phyloP scores from a whole-genome alignment of 2,888 invertebrate species.

The Cataglyphis cursor region DNA sequence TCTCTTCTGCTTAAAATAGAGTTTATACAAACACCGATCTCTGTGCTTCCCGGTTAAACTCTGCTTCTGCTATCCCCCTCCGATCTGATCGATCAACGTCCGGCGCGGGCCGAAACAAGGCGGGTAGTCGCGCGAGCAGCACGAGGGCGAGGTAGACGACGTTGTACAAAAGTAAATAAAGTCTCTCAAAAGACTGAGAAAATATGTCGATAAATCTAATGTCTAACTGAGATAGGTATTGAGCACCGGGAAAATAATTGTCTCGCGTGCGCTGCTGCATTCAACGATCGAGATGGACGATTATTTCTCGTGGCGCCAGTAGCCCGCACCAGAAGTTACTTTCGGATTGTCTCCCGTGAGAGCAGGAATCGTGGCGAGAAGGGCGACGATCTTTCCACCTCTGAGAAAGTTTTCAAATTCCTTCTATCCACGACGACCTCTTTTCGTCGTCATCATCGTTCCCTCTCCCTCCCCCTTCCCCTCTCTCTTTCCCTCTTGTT shows the following conservation, averaged over 20 bases:
- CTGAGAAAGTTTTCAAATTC: slow-evolving; percentile 70
- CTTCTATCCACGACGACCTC: slow-evolving; percentile 58
- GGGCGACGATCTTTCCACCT: slow-evolving; percentile 71
- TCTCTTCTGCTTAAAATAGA: slow-evolving; percentile 35
- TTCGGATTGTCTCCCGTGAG: slow-evolving; percentile 70
- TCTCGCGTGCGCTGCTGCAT: slow-evolving; percentile 36
- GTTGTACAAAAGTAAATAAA: slow-evolving; percentile 70
- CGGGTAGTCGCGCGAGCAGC: slow-evolving; percentile 30
- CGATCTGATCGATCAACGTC: slow-evolving; percentile 58
- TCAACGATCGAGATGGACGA: slow-evolving; percentile 63
- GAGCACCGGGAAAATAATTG: slow-evolving; percentile 72
- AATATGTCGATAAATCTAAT: slow-evolving; percentile 82
- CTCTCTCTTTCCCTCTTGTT: neutral
- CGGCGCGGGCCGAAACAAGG: slow-evolving; percentile 50
- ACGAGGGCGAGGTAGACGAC: slow-evolving; percentile 42
- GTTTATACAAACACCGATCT: slow-evolving; percentile 48
- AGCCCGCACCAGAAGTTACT: slow-evolving; percentile 73
- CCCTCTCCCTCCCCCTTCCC: neutral
- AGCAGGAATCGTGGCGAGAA: slow-evolving; percentile 55
- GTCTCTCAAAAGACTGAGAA: slow-evolving; percentile 73
- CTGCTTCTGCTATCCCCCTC: slow-evolving; percentile 33
- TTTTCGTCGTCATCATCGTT: slow-evolving; percentile 42
- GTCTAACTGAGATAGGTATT: slow-evolving; percentile 75
- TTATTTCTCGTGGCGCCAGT: slow-evolving; percentile 67
- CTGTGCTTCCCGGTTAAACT: slow-evolving; percentile 27